Percentiles rank a stretch among this genome's conserved stretches.
Evolutionary conservation across 1,140 invertebrate genomes (phyloP).

Genomic region (Rhopalosiphum padi): DNA sequence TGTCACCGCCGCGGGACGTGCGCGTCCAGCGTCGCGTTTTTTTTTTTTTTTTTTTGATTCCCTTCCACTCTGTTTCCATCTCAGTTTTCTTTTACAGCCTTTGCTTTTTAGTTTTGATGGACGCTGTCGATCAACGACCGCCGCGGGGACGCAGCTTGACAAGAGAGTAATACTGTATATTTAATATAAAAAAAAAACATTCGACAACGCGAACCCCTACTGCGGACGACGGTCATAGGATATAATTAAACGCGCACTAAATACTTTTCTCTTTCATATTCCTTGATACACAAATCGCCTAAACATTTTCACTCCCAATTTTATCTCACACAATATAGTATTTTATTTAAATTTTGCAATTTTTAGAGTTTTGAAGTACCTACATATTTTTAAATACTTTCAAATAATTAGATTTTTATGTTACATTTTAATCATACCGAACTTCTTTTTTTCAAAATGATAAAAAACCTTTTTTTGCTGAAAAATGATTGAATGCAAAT

Average conservation of each 20-base stretch:
- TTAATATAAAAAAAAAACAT: background rate
- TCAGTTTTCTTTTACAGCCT: background rate
- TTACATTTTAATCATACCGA: too few species aligned
- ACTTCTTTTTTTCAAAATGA: too few species aligned
- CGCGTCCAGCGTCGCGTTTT: background rate
- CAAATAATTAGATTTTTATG: background rate
- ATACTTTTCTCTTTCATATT: background rate
- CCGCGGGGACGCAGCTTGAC: background rate
- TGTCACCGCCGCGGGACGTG: conserved; percentile 35
- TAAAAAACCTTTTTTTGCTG: too few species aligned
- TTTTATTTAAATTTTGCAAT: background rate
- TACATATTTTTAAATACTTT: background rate
- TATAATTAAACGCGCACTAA: background rate
- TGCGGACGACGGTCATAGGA: background rate
- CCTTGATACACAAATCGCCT: background rate
- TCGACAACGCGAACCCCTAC: background rate
- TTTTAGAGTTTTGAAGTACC: background rate
- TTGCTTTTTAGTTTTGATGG: conserved; percentile 1
- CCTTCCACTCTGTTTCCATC: background rate
- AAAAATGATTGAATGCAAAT: too few species aligned
- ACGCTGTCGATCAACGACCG: conserved; percentile 53
- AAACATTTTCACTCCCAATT: background rate
- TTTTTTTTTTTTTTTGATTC: background rate
- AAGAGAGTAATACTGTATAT: background rate
- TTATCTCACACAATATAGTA: background rate